Conservation (phyloP, 2,113 vertebrate genomes). For the Python bivittatus region DNA sequence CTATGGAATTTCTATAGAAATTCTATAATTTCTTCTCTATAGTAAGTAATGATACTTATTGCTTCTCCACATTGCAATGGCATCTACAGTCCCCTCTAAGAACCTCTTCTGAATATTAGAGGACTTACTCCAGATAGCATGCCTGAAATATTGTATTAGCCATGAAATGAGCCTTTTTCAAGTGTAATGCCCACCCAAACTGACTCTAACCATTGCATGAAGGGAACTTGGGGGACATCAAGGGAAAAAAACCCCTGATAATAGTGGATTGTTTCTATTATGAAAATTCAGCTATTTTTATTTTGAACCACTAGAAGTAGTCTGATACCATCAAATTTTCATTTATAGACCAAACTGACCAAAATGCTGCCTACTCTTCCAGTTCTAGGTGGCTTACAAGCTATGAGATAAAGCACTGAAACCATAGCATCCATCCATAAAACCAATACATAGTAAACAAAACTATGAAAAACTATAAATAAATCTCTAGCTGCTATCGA, state of each 20-base stretch:
- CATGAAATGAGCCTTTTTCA: not conserved
- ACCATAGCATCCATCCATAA: not conserved
- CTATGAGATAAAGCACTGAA: not conserved
- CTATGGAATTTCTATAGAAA: no score
- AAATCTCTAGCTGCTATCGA: not conserved
- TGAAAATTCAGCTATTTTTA: not conserved
- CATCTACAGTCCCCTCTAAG: not conserved
- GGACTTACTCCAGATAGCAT: not conserved
- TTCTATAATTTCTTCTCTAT: no score
- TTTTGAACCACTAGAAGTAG: not conserved
- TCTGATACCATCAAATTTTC: not conserved
- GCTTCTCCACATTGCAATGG: not conserved
- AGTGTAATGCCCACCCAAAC: not conserved
- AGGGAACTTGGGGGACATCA: not conserved
- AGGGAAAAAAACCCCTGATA: not conserved
- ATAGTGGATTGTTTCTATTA: not conserved
- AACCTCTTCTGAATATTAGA: not conserved
- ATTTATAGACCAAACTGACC: not conserved
- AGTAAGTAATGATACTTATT: not conserved
- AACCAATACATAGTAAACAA: not conserved
- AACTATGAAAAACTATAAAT: not conserved
- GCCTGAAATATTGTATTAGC: not conserved
- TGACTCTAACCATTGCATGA: not conserved
- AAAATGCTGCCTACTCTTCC: not conserved
- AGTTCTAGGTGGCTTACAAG: not conserved